These are phyloP conservation scores for Dinoponera quadriceps DNA, from an alignment of 1,140 invertebrate species.

Conservation along the genomic window DNA sequence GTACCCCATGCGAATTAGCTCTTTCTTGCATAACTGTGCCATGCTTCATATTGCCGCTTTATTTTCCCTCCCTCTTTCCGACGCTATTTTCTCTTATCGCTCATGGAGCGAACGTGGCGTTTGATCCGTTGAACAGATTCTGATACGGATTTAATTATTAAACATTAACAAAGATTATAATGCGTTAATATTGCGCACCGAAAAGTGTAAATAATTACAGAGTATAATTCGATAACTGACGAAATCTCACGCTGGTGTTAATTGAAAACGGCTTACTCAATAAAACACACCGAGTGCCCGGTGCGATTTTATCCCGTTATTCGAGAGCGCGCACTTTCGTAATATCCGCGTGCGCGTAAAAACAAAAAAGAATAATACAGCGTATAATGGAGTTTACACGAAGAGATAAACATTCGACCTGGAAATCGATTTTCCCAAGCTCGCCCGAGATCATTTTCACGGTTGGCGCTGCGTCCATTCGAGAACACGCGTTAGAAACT, in stretches of 20 bases:
- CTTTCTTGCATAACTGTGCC: too few relatives aligned
- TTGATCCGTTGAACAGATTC: constrained; percentile 10
- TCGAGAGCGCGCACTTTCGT: neutral
- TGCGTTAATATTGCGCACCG: constrained; percentile 3
- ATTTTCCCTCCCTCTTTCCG: neutral
- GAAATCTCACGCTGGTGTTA: constrained; percentile 22
- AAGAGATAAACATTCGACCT: constrained; percentile 34
- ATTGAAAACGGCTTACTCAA: neutral
- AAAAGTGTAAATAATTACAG: constrained; percentile 23
- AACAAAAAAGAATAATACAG: neutral
- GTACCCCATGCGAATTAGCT: too few relatives aligned
- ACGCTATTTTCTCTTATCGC: neutral
- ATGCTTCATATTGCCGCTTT: neutral
- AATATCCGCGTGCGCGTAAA: neutral
- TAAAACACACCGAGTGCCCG: constrained; percentile 19
- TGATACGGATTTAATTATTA: constrained; percentile 18
- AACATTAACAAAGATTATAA: constrained; percentile 32
- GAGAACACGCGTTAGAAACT: constrained; percentile 4
- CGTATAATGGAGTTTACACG: constrained; percentile 35
- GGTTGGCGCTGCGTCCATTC: constrained; percentile 17
- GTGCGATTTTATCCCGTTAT: constrained; percentile 14
- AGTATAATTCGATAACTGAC: constrained; percentile 30
- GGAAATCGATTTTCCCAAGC: constrained; percentile 8
- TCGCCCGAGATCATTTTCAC: neutral
- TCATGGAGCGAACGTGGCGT: neutral